phyloP scores from a whole-genome alignment of 2,797 vertebrate genomes.

The Enteromius anoplus region DNA sequence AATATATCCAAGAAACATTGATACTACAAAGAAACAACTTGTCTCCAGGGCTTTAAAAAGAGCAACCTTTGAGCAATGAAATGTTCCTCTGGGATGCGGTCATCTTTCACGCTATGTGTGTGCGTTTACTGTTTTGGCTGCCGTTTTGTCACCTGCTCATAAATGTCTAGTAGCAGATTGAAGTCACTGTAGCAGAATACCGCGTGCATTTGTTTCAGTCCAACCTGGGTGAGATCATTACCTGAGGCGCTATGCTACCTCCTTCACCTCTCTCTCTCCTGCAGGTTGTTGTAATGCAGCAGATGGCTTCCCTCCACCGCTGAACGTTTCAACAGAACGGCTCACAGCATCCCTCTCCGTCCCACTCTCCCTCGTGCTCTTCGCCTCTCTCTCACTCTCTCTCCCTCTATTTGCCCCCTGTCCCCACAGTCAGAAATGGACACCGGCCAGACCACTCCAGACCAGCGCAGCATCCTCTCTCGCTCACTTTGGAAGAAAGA shows the following conservation, averaged over 20 bases:
- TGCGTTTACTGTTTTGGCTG: constrained; percentile 26
- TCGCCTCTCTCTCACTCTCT: constrained; percentile 17
- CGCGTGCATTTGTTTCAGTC: constrained; percentile 31
- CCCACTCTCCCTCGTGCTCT: constrained; percentile 31
- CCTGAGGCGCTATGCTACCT: constrained; percentile 45
- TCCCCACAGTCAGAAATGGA: constrained; percentile 48
- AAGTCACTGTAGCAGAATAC: constrained; percentile 50
- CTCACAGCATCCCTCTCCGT: constrained; percentile 57
- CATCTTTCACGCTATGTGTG: constrained; percentile 24
- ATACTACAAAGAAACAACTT: neutral
- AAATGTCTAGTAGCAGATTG: constrained; percentile 50
- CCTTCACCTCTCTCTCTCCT: constrained; percentile 48
- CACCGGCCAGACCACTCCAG: constrained; percentile 35
- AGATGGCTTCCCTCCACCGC: constrained; percentile 56
- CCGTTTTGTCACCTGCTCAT: constrained; percentile 37
- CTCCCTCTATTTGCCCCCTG: constrained; percentile 46
- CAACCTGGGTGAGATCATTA: constrained; percentile 51
- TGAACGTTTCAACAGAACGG: constrained; percentile 61
- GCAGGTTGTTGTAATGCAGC: constrained; percentile 53
- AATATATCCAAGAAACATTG: neutral
- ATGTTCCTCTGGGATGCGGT: constrained; percentile 7
- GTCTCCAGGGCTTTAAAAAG: neutral
- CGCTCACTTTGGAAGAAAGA: constrained; percentile 17
- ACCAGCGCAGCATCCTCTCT: constrained; percentile 12
- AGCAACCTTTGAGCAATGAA: neutral